Base-by-base conservation (phyloP, 2,888 invertebrate species). In the Dorcus hopei region DNA sequence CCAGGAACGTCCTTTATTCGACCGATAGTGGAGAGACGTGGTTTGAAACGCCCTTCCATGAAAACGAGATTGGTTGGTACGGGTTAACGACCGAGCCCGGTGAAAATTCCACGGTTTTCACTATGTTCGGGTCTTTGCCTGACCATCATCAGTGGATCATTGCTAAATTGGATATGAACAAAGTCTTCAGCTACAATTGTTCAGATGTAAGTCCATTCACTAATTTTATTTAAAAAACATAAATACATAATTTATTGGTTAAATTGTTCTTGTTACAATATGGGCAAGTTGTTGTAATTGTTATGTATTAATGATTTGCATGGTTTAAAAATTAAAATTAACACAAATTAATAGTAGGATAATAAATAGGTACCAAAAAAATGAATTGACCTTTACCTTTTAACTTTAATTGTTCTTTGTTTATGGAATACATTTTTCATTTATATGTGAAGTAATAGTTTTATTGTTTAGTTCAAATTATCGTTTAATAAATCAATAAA, bases 51-150 rank as follows among this genome's bases (percentile, higher is more conserved):
- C 79, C 82, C 74, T 89, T 90, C 71, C 84, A 86, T 66, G 84
- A 85, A 33, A 84, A 88, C 59, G 87, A 90, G 74, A 83, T 95
- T 9, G 83, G 88, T 54, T 87, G 95, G n/a, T 93, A 95, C 74
- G 94, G 94, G 7, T 78, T 95, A 14, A 91, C 95, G 88, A 95
- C 94, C 0, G 95, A 95, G 73, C 94, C 95, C 0, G 95, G 95
- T n/a, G 93, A 94, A 76, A 94, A 93, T 72, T 93, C 94, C 0
- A 93, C 95, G 0, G 86, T 91, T 0, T 95, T 96, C 72, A 94
- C 95, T 0, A 85, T 96, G 83, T 96, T 95, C 76, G 95, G 95
- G 0, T 94, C 95, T 0, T 84, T 86, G 43, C 85, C 85, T 11
- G 84, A 85, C 2, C 84, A 85, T 58, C 94, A 94, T 74, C 88